phyloP scores from a whole-genome alignment of 2,888 invertebrate species.

The Pyrochroa serraticornis region DNA sequence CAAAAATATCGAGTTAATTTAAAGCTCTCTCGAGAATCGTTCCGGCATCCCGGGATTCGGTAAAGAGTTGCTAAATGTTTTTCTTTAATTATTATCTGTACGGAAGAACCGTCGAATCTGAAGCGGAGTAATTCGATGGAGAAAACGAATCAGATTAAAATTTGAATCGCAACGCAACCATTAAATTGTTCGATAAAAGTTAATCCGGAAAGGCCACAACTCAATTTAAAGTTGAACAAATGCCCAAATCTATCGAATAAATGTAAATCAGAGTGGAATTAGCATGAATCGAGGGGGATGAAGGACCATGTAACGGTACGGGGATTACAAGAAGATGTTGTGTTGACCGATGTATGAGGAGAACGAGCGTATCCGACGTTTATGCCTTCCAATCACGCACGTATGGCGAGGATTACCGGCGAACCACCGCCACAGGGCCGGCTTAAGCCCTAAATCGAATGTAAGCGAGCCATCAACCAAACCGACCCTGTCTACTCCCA shows the following conservation, averaged over 20 bases:
- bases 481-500: too few species aligned
- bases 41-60: background rate
- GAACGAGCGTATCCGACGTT: conserved; percentile 44
- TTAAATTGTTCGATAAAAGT: conserved; percentile 26
- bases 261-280: conserved; percentile 26
- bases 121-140: background rate
- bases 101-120: background rate
- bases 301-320: conserved; percentile 23
- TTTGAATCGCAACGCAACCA: background rate
- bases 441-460: too few species aligned
- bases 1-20: conserved; percentile 1
- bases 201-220: conserved; percentile 20
- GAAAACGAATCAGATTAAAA: too few species aligned
- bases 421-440: too few species aligned
- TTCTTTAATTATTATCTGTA: conserved; percentile 1
- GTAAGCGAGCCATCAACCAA: too few species aligned
- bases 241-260: conserved; percentile 24
- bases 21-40: conserved; percentile 1
- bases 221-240: conserved; percentile 30
- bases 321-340: conserved; percentile 37
- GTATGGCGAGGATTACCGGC: conserved; percentile 42
- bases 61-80: conserved; percentile 1
- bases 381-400: conserved; percentile 51
- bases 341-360: conserved; percentile 42
- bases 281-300: conserved; percentile 27